Evolutionary conservation across 92 coral and sea anemone species (phyloP).

Genomic region (Virgularia gustaviana): DNA sequence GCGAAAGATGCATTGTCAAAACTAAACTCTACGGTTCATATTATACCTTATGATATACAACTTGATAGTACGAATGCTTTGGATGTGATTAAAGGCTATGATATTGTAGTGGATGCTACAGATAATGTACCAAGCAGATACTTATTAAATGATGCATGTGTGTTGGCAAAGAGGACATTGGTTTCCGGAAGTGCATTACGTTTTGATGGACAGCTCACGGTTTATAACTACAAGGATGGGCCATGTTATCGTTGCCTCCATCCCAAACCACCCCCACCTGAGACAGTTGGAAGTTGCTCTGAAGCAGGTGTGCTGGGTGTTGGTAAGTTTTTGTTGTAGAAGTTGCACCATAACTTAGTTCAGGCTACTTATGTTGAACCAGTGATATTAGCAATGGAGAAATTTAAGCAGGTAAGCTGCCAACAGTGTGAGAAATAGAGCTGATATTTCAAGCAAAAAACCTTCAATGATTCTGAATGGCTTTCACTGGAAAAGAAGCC

Average conservation of each 20-base stretch:
- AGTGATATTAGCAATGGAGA: no score
- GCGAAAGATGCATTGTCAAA: conserved; percentile 66
- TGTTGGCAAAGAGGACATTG: conserved; percentile 66
- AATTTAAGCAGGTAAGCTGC: no score
- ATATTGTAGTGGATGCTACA: conserved; percentile 89
- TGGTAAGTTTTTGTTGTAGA: conserved; percentile 45
- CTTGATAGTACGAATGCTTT: conserved; percentile 78
- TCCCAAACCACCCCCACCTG: conserved; percentile 97
- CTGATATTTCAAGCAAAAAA: no score
- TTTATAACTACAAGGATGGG: conserved; percentile 68
- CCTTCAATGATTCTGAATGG: no score
- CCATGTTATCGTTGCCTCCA: conserved; percentile 95
- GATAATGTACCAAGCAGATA: conserved; percentile 97
- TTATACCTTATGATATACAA: conserved; percentile 65
- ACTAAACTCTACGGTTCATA: conserved; percentile 67
- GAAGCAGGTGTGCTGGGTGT: conserved; percentile 97
- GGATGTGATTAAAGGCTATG: conserved; percentile 76
- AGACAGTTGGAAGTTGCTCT: conserved; percentile 94
- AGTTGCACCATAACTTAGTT: not conserved
- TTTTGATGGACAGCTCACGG: conserved; percentile 91
- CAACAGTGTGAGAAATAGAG: not conserved
- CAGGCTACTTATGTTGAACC: no score
- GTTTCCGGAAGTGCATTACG: conserved; percentile 97
- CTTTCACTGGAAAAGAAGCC: no score
- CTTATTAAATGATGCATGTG: conserved; percentile 92